phyloP scores from a whole-genome alignment of 2,113 vertebrate genomes.

The Clarias macrocephalus region DNA sequence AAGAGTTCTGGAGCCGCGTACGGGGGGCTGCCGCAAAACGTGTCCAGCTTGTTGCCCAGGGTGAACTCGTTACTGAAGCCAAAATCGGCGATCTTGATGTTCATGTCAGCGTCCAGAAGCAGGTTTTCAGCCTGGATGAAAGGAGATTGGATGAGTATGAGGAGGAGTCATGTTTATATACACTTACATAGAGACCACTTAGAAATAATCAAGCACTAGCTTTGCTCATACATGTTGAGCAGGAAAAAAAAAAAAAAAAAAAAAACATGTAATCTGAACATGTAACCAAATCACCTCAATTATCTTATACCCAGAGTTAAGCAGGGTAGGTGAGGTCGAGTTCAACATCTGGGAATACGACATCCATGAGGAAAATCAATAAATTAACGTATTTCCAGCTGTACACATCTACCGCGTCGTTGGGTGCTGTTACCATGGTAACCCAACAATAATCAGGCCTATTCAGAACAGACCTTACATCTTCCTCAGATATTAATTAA shows the following conservation, averaged over 20 bases:
- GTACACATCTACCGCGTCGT: background rate
- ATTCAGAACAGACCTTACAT: background rate
- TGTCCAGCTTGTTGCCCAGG: constrained; percentile 81
- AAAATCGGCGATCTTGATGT: constrained; percentile 83
- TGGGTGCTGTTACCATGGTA: background rate
- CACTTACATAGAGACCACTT: background rate
- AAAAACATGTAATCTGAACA: background rate
- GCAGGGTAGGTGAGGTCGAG: background rate
- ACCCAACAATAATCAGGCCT: background rate
- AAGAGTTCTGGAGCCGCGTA: constrained; percentile 83
- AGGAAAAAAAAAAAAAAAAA: too few species aligned
- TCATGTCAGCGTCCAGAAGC: constrained; percentile 81
- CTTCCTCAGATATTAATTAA: background rate
- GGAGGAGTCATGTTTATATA: background rate
- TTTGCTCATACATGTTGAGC: background rate
- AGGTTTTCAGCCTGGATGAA: constrained; percentile 77
- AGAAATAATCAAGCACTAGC: background rate
- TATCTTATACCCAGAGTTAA: background rate
- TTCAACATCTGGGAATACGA: background rate
- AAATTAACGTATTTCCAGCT: background rate
- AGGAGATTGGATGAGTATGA: too few species aligned
- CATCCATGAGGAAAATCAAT: background rate
- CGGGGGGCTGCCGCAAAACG: constrained; percentile 80
- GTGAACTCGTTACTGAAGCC: constrained; percentile 84
- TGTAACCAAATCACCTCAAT: background rate